phyloP scores from a whole-genome alignment of 2,888 invertebrate genomes.

The Silvanus unidentatus region DNA sequence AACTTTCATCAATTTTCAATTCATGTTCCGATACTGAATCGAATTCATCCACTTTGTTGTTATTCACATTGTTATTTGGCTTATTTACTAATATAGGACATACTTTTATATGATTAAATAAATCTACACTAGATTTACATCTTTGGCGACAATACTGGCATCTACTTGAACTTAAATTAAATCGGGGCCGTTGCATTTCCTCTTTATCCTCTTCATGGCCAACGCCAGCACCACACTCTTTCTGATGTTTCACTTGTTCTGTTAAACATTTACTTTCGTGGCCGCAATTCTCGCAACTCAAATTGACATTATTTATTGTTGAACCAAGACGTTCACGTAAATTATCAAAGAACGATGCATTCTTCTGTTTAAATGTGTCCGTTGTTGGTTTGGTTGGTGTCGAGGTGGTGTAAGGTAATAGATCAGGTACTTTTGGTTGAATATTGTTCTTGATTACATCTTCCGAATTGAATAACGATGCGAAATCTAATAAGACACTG shows the following conservation, averaged over 20 bases:
- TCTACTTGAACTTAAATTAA: constrained; percentile 62
- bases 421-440: constrained; percentile 35
- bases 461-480: constrained; percentile 46
- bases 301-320: constrained; percentile 49
- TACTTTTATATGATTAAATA: constrained; percentile 67
- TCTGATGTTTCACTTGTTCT: constrained; percentile 74
- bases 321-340: constrained; percentile 68
- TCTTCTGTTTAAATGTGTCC: constrained; percentile 55
- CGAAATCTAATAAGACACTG: constrained; percentile 53
- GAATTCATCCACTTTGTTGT: constrained; percentile 30
- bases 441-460: constrained; percentile 37
- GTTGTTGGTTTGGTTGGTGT: constrained; percentile 18
- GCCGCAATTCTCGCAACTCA: constrained; percentile 65
- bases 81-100: constrained; percentile 55
- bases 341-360: constrained; percentile 76
- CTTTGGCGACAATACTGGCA: constrained; percentile 83
- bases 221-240: constrained; percentile 51
- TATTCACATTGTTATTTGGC: constrained; percentile 30
- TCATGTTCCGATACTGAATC: constrained; percentile 26
- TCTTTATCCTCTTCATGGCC: constrained; percentile 6
- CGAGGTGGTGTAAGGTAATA: constrained; percentile 32
- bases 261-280: constrained; percentile 75
- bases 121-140: constrained; percentile 77
- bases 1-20: constrained; percentile 26
- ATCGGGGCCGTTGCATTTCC: constrained; percentile 37